phyloP scores from a whole-genome alignment of 2,113 vertebrate genomes.

The Erythrolamprus reginae region DNA sequence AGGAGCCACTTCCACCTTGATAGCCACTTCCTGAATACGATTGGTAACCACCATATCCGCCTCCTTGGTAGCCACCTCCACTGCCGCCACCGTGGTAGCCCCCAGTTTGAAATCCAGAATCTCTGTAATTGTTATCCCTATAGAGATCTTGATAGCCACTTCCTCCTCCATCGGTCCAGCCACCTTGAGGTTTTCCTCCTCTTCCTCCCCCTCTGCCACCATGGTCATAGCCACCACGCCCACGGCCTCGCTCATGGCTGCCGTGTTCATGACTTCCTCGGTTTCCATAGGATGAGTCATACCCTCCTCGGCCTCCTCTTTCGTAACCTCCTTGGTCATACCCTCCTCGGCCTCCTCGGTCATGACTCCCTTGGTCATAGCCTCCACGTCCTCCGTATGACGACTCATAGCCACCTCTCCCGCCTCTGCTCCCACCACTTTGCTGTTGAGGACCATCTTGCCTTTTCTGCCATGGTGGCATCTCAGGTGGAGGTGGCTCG shows the following conservation, averaged over 20 bases:
- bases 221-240: slow-evolving; percentile 76
- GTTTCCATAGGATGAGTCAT: slow-evolving; percentile 79
- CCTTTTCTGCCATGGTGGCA: slow-evolving; percentile 97
- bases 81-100: slow-evolving; percentile 72
- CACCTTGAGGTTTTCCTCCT: slow-evolving; percentile 81
- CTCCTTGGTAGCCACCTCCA: slow-evolving; percentile 72
- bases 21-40: slow-evolving; percentile 73
- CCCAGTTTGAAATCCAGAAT: slow-evolving; percentile 69
- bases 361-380: slow-evolving; percentile 60
- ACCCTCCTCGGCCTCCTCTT: slow-evolving; percentile 72
- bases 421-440: slow-evolving; percentile 76
- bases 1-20: slow-evolving; percentile 65
- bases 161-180: slow-evolving; percentile 82
- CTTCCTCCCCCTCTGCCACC: slow-evolving; percentile 74
- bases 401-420: slow-evolving; percentile 75
- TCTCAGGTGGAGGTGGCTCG: slow-evolving; percentile 93
- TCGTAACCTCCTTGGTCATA: slow-evolving; percentile 62
- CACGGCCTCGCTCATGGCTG: slow-evolving; percentile 67
- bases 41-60: slow-evolving; percentile 73
- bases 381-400: slow-evolving; percentile 69
- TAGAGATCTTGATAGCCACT: slow-evolving; percentile 71
- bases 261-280: slow-evolving; percentile 79
- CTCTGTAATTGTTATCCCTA: slow-evolving; percentile 73
- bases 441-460: slow-evolving; percentile 84
- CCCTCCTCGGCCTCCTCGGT: slow-evolving; percentile 66